Conservation (phyloP, 2,797 vertebrate species). For the Acipenser ruthenus region DNA sequence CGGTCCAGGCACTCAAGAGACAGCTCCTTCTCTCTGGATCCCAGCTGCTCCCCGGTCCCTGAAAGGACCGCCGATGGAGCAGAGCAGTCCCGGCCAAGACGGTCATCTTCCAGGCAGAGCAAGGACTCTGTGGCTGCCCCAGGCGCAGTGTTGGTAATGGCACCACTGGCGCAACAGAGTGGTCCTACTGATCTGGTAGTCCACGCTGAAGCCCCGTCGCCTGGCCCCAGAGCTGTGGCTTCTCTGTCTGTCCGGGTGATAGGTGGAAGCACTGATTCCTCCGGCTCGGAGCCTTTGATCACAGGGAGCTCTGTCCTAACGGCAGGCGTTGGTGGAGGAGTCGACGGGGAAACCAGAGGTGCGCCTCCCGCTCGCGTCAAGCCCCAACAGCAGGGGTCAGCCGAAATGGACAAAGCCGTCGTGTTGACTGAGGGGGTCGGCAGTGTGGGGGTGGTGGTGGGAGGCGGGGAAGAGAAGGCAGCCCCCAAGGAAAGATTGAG, state of each 20-base stretch:
- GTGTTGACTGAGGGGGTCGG: slow-evolving; percentile 38
- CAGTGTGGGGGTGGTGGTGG: slow-evolving; percentile 40
- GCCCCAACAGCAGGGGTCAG: slow-evolving; percentile 22
- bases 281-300: too few relatives aligned
- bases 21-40: background rate
- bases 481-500: slow-evolving; percentile 13
- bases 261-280: slow-evolving; percentile 38
- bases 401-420: slow-evolving; percentile 35
- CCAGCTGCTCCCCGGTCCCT: background rate
- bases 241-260: slow-evolving; percentile 65
- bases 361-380: background rate
- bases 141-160: too few relatives aligned
- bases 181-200: too few relatives aligned
- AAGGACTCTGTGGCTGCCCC: background rate
- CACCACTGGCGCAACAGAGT: too few relatives aligned
- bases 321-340: slow-evolving; percentile 53
- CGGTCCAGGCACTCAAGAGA: slow-evolving; percentile 7
- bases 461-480: slow-evolving; percentile 41
- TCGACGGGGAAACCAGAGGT: slow-evolving; percentile 5
- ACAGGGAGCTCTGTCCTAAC: too few relatives aligned
- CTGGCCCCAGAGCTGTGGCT: slow-evolving; percentile 60
- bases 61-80: background rate
- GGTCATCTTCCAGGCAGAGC: background rate
- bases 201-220: slow-evolving; percentile 43
- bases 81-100: slow-evolving; percentile 17